Conservation (phyloP, 2,113 vertebrate species). For the Corydoras maculifer region DNA sequence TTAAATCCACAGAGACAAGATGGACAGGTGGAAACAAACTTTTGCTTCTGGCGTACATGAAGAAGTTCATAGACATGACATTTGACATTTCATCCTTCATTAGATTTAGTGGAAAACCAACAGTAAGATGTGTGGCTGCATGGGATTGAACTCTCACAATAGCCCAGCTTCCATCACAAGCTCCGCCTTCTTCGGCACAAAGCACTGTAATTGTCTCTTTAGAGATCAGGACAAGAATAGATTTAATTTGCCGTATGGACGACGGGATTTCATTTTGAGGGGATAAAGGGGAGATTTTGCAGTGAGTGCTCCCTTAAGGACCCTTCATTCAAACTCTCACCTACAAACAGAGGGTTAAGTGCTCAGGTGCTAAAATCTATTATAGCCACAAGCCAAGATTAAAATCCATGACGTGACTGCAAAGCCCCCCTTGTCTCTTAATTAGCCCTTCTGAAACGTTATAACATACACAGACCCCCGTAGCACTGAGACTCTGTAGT, state of each 20-base stretch:
- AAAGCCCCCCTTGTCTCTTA: background rate
- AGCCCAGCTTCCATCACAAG: conserved; percentile 3
- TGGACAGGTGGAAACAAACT: too few species aligned
- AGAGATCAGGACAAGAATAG: conserved; percentile 17
- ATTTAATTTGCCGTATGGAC: conserved; percentile 10
- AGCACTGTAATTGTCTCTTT: conserved; percentile 16
- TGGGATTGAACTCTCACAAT: background rate
- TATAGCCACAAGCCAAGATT: background rate
- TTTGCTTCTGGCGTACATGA: too few species aligned
- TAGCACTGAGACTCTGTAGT: background rate
- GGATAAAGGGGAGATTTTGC: background rate
- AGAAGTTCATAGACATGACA: too few species aligned
- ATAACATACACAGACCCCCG: background rate
- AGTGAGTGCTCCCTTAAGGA: background rate
- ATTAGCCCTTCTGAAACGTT: background rate
- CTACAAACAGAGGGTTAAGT: conserved; percentile 4
- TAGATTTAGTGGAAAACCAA: too few species aligned
- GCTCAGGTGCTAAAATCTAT: background rate
- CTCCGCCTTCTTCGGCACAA: background rate
- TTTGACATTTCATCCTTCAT: too few species aligned
- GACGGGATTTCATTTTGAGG: background rate
- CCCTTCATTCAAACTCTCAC: conserved; percentile 20
- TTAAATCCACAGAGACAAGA: too few species aligned
- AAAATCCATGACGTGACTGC: background rate
- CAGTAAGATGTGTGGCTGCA: background rate